Conservation (phyloP, 2,888 invertebrate genomes). For the Eristalis pertinax region DNA sequence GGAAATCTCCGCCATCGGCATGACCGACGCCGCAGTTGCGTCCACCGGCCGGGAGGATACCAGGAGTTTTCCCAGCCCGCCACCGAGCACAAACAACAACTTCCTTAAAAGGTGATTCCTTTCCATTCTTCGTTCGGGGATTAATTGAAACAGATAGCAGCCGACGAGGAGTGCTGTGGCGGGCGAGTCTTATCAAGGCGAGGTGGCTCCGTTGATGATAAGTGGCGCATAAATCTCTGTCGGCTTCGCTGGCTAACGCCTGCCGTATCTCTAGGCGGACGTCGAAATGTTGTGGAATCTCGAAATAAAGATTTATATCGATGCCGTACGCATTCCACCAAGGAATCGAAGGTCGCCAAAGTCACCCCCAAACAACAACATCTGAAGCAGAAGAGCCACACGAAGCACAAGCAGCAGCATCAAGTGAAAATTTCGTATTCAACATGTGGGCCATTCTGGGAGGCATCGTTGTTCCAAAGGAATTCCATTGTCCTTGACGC, state of each 20-base stretch:
- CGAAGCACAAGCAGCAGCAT: neutral
- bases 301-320: constrained; percentile 44
- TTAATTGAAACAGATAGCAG: constrained; percentile 52
- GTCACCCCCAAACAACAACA: neutral
- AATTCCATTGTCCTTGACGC: constrained; percentile 3
- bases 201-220: constrained; percentile 18
- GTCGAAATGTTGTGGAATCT: constrained; percentile 18
- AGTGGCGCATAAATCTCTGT: constrained; percentile 52
- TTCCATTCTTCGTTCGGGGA: constrained; percentile 31
- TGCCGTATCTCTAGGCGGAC: constrained; percentile 21
- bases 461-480: neutral
- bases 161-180: neutral
- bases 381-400: neutral
- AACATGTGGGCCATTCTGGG: constrained; percentile 28
- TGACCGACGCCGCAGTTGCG: too few relatives aligned
- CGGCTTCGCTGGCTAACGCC: constrained; percentile 26
- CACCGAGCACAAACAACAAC: constrained; percentile 3
- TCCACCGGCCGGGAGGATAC: neutral
- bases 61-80: constrained; percentile 3
- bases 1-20: neutral
- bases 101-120: constrained; percentile 46
- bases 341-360: constrained; percentile 3
- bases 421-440: constrained; percentile 5
- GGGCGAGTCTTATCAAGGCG: neutral
- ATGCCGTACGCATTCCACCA: constrained; percentile 7